Base-by-base conservation (phyloP, 2,888 invertebrate species). In the Ophion obscuratus region DNA sequence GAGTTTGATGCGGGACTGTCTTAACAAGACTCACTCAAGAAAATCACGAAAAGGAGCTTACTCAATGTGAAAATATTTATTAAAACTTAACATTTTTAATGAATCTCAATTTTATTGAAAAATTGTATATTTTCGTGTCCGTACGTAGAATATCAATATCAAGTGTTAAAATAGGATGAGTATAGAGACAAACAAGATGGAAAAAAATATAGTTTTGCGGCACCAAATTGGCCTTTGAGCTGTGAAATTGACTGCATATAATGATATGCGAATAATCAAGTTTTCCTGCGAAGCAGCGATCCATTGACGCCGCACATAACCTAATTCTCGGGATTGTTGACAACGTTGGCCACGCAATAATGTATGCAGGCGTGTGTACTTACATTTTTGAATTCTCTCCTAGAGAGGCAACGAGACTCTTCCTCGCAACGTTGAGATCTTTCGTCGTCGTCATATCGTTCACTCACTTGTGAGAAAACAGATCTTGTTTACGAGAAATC, bases 321-420 rank as follows among this genome's bases (percentile, higher is more conserved):
- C 47, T 75, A 17, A 53, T 17, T n/a, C 5, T 17, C 68, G 14
- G 7, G 7, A 53, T 68, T 40, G 20, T 62, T 73, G 9, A 40
- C n/a, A 7, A 24, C 31, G 27, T 53, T 44, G 53, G 4, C 53
- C 3, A 53, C 11, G 17, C 17, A 53, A 53, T 0, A 53, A 17
- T 17, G 53, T 3, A 53, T 17, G 53, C 11, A 53, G 14, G 53
- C 14, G 59, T 64, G 20, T 74, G 14, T 66, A 90, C 91, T 93
- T 96, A 94, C 91, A 93, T 95, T 83, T 96, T 96, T 2, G 96
- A 95, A 93, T 96, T 96, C 74, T 97, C 97, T 10, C 96, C 96
- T 9, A 97, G 94, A 0, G 96, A 95, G 24, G 95, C 95, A 83
- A 96, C 95, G 66, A 97, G 94, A 87, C 95, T 95, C 86, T 96